These are phyloP conservation scores for Hippoglossus hippoglossus DNA, from an alignment of 2,797 vertebrate genomes.

Conservation along the genomic window DNA sequence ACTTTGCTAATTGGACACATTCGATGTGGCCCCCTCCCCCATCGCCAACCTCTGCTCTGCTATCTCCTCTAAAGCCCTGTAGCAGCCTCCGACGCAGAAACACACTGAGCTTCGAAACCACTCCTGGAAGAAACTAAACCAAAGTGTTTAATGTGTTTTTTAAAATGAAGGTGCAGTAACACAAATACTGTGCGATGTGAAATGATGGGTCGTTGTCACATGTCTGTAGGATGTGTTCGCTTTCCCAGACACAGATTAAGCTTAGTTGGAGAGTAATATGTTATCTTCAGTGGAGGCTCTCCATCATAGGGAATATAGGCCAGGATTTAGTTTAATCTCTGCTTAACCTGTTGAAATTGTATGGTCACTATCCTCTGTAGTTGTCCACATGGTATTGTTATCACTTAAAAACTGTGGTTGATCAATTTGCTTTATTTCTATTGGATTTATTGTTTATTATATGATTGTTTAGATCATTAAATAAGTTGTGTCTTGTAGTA, in stretches of 20 bases:
- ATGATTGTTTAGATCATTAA: conserved; percentile 7
- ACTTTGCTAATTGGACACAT: conserved; percentile 82
- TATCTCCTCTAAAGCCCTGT: conserved; percentile 33
- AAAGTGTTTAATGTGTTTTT: not conserved
- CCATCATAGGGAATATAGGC: conserved; percentile 60
- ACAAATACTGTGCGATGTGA: conserved; percentile 8
- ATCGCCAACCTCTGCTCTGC: conserved; percentile 20
- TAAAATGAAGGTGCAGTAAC: conserved; percentile 32
- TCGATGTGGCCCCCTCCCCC: conserved; percentile 39
- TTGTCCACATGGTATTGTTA: conserved; percentile 15
- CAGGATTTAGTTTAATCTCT: conserved; percentile 72
- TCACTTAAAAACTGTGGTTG: conserved; percentile 7
- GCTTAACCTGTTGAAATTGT: conserved; percentile 63
- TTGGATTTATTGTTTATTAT: not conserved
- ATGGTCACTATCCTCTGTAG: conserved; percentile 26
- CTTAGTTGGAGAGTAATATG: conserved; percentile 63
- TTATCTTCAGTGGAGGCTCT: conserved; percentile 49
- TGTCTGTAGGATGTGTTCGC: conserved; percentile 22
- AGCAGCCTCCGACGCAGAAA: conserved; percentile 27
- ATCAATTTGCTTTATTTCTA: not conserved
- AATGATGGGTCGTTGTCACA: conserved; percentile 24
- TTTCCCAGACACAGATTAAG: conserved; percentile 69
- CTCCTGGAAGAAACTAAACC: too few relatives aligned
- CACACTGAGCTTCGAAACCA: conserved; percentile 11
- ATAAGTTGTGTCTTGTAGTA: not conserved